These are phyloP conservation scores for Telenomus remus DNA, from an alignment of 1,140 invertebrate species.

Conservation along the genomic window DNA sequence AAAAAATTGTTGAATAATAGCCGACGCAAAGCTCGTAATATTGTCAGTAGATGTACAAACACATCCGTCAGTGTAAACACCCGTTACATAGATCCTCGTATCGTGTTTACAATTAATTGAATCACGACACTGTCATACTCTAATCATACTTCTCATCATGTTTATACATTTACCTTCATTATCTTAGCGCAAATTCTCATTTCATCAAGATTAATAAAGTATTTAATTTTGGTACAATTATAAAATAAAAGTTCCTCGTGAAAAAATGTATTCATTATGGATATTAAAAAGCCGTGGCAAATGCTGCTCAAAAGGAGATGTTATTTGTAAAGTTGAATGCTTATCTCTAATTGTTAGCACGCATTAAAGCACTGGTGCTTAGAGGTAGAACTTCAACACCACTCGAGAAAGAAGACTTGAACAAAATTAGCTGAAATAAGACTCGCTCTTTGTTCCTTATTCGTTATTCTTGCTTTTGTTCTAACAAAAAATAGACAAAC, in stretches of 20 bases:
- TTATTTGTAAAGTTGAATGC: constrained; percentile 27
- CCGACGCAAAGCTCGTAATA: constrained; percentile 1
- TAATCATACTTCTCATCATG: constrained; percentile 22
- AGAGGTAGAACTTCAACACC: background rate
- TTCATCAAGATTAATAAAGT: too few relatives aligned
- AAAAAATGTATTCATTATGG: too few relatives aligned
- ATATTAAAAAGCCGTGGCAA: too few relatives aligned
- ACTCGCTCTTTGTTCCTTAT: too few relatives aligned
- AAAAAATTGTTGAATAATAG: constrained; percentile 13
- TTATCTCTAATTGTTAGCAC: constrained; percentile 10
- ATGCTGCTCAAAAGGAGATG: constrained; percentile 10
- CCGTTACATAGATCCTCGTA: constrained; percentile 14
- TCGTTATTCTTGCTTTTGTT: too few relatives aligned
- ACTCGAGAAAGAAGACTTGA: background rate
- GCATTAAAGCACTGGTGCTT: constrained; percentile 13
- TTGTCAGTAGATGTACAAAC: constrained; percentile 35
- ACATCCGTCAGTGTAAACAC: constrained; percentile 27
- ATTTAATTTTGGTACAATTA: too few relatives aligned
- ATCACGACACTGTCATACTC: constrained; percentile 48
- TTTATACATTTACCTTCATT: constrained; percentile 39
- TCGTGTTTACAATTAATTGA: constrained; percentile 33
- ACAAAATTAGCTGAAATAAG: too few relatives aligned
- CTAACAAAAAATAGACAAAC: too few relatives aligned
- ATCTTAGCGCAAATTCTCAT: constrained; percentile 24
- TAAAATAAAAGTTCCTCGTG: too few relatives aligned